Percentiles rank a stretch among this genome's conserved stretches.
These are phyloP conservation scores for Bovichtus diacanthus DNA, from an alignment of 2,797 vertebrate species.

Conservation along the genomic window DNA sequence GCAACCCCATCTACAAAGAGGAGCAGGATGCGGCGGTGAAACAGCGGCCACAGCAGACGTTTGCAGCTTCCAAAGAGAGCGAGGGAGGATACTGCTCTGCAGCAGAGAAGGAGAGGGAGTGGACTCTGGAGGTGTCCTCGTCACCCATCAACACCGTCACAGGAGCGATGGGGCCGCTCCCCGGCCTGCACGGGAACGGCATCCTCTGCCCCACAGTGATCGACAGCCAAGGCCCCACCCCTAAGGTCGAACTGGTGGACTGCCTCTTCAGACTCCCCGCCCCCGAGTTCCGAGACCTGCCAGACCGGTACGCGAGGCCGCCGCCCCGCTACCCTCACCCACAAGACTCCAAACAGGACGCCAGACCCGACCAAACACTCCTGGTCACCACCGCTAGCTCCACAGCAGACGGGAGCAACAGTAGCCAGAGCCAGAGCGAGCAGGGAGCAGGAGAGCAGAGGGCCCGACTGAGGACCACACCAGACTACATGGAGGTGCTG, in stretches of 20 bases:
- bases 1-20: constrained; percentile 93
- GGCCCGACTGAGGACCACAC: constrained; percentile 97
- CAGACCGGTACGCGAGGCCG: constrained; percentile 85
- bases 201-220: constrained; percentile 92
- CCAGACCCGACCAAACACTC: constrained; percentile 90
- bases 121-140: constrained; percentile 91
- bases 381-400: constrained; percentile 87
- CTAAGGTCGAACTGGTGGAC: constrained; percentile 91
- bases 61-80: constrained; percentile 76
- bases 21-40: constrained; percentile 84
- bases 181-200: constrained; percentile 87
- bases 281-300: constrained; percentile 92
- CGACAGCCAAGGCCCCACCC: constrained; percentile 88
- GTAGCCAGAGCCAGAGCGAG: constrained; percentile 90
- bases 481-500: constrained; percentile 99
- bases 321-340: constrained; percentile 91
- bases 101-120: constrained; percentile 93
- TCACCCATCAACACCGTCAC: constrained; percentile 93
- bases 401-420: constrained; percentile 87
- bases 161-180: constrained; percentile 84
- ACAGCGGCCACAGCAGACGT: constrained; percentile 76
- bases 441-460: constrained; percentile 91
- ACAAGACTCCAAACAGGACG: constrained; percentile 91
- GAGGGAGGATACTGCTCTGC: constrained; percentile 89
- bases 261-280: constrained; percentile 94